These are phyloP conservation scores for Agrotis ipsilon DNA, from an alignment of 2,888 invertebrate genomes.

Conservation along the genomic window DNA sequence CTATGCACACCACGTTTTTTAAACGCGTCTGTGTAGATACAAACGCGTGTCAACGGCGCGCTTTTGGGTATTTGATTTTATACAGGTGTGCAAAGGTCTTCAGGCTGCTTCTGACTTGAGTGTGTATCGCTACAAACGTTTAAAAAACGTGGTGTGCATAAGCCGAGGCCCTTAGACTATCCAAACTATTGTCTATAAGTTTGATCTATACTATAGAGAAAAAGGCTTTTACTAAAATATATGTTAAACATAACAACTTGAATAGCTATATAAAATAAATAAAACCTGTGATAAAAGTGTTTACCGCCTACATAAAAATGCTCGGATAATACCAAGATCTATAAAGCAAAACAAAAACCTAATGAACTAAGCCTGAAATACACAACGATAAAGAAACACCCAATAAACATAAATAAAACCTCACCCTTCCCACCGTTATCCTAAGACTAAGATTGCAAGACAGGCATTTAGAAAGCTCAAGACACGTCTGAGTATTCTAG, in stretches of 20 bases:
- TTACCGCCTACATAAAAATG: slow-evolving; percentile 20
- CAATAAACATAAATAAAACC: slow-evolving; percentile 27
- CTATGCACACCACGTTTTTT: too few species aligned
- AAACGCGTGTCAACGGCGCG: too few species aligned
- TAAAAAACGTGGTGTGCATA: too few species aligned
- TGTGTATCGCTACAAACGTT: too few species aligned
- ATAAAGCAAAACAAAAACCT: slow-evolving; percentile 10
- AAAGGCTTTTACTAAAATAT: neutral
- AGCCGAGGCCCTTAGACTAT: too few species aligned
- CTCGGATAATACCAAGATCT: slow-evolving; percentile 2
- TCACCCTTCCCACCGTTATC: slow-evolving; percentile 3
- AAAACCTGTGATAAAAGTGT: neutral
- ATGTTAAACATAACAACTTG: too few species aligned
- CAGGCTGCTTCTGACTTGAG: too few species aligned
- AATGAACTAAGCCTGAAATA: slow-evolving; percentile 2
- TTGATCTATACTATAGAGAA: neutral
- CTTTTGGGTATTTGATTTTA: too few species aligned
- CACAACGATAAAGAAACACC: slow-evolving; percentile 19
- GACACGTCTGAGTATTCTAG: slow-evolving; percentile 5
- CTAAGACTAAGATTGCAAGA: slow-evolving; percentile 10
- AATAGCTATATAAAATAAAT: too few species aligned
- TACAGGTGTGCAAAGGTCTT: too few species aligned
- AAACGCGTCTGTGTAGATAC: too few species aligned
- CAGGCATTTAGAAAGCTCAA: slow-evolving; percentile 15
- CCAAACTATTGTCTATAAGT: too few species aligned